Evolutionary conservation across 53 echinoderm and acorn worm species (phyloP).

Genomic region (Echinometra lucunter): DNA sequence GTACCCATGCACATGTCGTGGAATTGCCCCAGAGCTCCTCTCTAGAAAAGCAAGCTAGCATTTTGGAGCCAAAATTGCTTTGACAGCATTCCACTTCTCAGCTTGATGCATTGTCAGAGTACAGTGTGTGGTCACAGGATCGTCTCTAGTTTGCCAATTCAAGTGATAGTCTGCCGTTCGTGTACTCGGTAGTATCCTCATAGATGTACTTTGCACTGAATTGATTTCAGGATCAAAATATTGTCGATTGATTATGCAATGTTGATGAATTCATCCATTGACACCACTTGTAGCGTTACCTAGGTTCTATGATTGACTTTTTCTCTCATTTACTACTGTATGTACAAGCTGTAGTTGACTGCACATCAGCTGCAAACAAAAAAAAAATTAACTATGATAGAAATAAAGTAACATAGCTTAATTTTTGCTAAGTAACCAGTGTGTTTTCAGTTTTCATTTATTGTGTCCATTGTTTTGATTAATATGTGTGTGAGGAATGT

Average conservation of each 20-base stretch:
- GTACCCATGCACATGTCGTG: not conserved
- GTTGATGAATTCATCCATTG: constrained; percentile 12
- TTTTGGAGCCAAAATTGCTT: not conserved
- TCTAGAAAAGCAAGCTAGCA: not conserved
- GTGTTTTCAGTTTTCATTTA: too few species aligned
- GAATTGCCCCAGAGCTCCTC: not conserved
- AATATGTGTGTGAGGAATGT: too few species aligned
- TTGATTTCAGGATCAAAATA: constrained; percentile 46
- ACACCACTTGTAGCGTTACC: constrained; percentile 26
- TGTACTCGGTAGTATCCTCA: not conserved
- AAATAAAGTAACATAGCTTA: constrained; percentile 67
- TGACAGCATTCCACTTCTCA: not conserved
- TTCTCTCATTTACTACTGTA: constrained; percentile 42
- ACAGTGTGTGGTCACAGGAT: not conserved
- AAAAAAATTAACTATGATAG: constrained; percentile 21
- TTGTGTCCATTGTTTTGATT: not conserved
- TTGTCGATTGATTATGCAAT: constrained; percentile 40
- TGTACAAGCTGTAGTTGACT: constrained; percentile 53
- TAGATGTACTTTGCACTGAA: constrained; percentile 28
- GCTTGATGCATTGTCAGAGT: not conserved
- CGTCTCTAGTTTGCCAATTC: not conserved
- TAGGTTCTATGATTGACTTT: constrained; percentile 5
- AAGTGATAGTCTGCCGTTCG: constrained; percentile 3
- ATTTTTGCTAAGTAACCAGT: constrained; percentile 52
- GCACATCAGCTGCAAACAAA: constrained; percentile 64